These are phyloP conservation scores for Rhodophaea formosa DNA, from an alignment of 2,888 invertebrate genomes.

Conservation along the genomic window DNA sequence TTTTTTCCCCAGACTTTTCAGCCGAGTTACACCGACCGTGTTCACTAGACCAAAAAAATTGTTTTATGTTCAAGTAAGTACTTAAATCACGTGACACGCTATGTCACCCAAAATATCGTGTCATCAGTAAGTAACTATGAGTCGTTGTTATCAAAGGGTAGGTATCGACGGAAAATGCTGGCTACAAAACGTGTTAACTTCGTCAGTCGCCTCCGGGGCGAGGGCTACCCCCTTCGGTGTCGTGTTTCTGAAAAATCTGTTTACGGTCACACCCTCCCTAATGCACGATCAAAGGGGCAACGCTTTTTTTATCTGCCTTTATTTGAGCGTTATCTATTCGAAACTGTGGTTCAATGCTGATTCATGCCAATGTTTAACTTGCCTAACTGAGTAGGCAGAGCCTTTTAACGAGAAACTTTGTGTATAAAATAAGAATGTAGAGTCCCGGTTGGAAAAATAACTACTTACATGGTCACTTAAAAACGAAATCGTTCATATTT, in stretches of 20 bases:
- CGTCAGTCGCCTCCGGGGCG: background rate
- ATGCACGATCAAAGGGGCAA: constrained; percentile 13
- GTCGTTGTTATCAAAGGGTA: constrained; percentile 10
- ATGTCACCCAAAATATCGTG: background rate
- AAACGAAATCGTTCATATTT: no score
- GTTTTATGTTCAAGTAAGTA: no score
- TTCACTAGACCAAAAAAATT: no score
- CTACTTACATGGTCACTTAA: no score
- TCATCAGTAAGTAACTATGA: background rate
- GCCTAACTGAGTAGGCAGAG: no score
- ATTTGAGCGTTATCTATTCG: background rate
- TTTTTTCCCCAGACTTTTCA: no score
- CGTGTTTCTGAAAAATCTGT: constrained; percentile 16
- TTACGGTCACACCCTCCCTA: constrained; percentile 10
- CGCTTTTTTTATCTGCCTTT: constrained; percentile 2
- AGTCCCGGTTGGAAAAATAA: no score
- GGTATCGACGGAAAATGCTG: constrained; percentile 10
- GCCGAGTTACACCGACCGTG: no score
- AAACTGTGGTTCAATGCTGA: background rate
- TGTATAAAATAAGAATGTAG: no score
- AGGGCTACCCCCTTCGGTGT: background rate
- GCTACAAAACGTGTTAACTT: constrained; percentile 11
- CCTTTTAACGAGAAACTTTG: no score
- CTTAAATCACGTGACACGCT: background rate
- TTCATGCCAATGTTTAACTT: no score